Evolutionary conservation across 2,113 vertebrate species (phyloP), one percentile per base, ranked within the genome.

Genomic region (Scatophagus argus): DNA sequence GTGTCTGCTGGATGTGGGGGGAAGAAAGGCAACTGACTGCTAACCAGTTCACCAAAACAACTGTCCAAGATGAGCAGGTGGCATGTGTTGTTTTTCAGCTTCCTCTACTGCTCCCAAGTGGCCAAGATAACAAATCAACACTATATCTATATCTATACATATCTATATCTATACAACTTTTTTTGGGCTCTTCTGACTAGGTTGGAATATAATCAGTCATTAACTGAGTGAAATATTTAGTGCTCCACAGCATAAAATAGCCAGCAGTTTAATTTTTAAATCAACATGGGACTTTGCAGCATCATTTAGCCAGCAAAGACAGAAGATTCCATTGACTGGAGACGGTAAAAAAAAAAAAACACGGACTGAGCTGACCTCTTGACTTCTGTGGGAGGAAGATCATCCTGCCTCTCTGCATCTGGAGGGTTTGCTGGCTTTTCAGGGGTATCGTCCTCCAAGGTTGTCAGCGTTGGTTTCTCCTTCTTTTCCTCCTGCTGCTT

Each of bases 281-380:
- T n/a, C n/a, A n/a, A n/a, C n/a, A n/a, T n/a, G n/a, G n/a, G n/a
- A n/a, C n/a, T n/a, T n/a, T n/a, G n/a, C 9, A 19, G 4, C 31
- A 34, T 32, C n/a, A 58, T 9, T 31, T 31, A 9, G 2, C 6
- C 23, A 19, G 8, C 8, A 9, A n/a, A n/a, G n/a, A n/a, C 31
- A 66, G 29, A 65, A 47, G 6, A 36, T 1, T 11, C 32, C 38
- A 79, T 43, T 6, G 25, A 64, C 19, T 12, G 16, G 5, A 44
- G 14, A 34, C 6, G 11, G 12, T 9, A 8, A 16, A 60, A 14
- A 39, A 36, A 6, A 8, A 2, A 32, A n/a, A 25, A 29, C 1
- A 19, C 41, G 6, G n/a, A n/a, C 12, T 1, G 8, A 9, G 6
- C 78, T 31, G 52, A 95, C 95, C 91, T 92, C 83, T 93, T 93